Percentiles rank a stretch among this genome's conserved stretches.
phyloP scores from a whole-genome alignment of 2,888 invertebrate species.

The Tenthredo livida region DNA sequence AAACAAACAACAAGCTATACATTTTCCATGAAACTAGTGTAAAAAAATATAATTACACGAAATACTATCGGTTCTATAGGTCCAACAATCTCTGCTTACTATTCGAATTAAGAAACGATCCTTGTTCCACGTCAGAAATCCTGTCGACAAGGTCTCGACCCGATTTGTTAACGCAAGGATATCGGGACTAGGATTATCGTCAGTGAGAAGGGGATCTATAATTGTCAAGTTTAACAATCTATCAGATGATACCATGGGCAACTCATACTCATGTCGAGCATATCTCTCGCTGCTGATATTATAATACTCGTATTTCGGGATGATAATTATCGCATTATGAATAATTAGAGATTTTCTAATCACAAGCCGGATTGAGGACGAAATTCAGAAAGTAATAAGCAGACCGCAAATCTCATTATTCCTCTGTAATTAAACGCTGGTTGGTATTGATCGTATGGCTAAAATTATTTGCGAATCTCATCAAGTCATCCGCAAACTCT shows the following conservation, averaged over 20 bases:
- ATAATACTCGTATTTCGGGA: neutral
- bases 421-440: slow-evolving; percentile 13
- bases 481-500: neutral
- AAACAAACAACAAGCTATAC: too few species aligned
- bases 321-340: neutral
- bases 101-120: neutral
- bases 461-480: slow-evolving; percentile 19
- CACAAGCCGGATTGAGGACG: neutral
- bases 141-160: neutral
- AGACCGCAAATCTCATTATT: slow-evolving; percentile 1
- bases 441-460: slow-evolving; percentile 8
- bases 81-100: neutral
- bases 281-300: neutral
- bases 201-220: neutral
- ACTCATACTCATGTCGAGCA: neutral
- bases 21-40: neutral
- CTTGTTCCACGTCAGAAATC: neutral
- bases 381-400: neutral
- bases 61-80: neutral
- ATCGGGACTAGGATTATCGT: neutral
- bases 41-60: neutral
- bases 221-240: neutral
- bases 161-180: neutral
- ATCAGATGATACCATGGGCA: neutral
- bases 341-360: neutral